Base-by-base conservation (phyloP, 2,113 vertebrate genomes). In the Bungarus multicinctus region DNA sequence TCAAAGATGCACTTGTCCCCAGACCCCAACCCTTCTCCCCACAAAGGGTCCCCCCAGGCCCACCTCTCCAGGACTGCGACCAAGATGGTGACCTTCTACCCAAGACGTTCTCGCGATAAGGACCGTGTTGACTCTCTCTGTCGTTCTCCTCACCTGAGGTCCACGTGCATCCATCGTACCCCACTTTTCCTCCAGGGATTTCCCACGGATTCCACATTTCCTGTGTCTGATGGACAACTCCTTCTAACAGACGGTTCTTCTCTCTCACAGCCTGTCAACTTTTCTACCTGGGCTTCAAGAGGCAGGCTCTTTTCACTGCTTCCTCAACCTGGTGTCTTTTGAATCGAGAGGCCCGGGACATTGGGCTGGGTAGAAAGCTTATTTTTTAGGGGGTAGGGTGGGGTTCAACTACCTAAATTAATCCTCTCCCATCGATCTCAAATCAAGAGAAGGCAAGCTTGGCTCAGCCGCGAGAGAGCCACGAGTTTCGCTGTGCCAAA, bases 151-250 rank as follows among this genome's bases (percentile, higher is more conserved):
- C 74, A 6, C 92, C 64, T 64, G 25, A 43, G 89, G 89, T 3
- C 52, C 90, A 27, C 50, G 0, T 0, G 0, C 0, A 0, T 85
- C 34, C 89, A 6, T 64, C 0, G 87, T 0, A 95, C 87, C 88
- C 69, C 69, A 20, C 74, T 34, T 58, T 58, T 55, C 0, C 3
- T 0, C 12, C 0, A n/a, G 92, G 89, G 43, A 90, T 27, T 0
- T 6, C 0, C 0, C 18, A 2, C 39, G 39, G 0, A 3, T 22
- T 0, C 53, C 74, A 0, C 0, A 0, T 0, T 60, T 91, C 10
- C 64, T 2, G 34, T 90, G 81, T 91, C 57, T 2, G 2, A 89
- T 50, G 92, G 5, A 10, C 2, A 0, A 57, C 22, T 4, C 30
- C 30, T 54, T 88, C 50, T 74, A 90, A 12, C 14, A 23, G 8